Percentiles rank a stretch among this genome's conserved stretches.
phyloP scores from a whole-genome alignment of 1,140 invertebrate species.

The Orchestia grillus region DNA sequence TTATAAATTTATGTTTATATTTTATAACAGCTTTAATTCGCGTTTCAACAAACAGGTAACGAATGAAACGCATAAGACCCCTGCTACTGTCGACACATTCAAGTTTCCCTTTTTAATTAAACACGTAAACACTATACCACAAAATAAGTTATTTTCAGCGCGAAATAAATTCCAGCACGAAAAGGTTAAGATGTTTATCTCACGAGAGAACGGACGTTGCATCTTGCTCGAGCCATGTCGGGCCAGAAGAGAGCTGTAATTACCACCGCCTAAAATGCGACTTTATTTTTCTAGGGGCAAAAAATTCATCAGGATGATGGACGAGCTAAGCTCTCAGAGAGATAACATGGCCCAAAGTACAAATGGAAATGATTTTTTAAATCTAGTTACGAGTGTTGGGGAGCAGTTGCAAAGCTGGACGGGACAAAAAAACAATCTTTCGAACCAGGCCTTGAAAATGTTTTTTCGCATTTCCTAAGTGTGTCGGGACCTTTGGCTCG shows the following conservation, averaged over 20 bases:
- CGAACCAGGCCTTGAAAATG: not conserved
- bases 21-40: too few relatives aligned
- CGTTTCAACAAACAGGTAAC: too few relatives aligned
- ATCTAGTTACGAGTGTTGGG: not conserved
- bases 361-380: not conserved
- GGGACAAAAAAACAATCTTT: not conserved
- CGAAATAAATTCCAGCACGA: too few relatives aligned
- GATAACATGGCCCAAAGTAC: not conserved
- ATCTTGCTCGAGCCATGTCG: not conserved
- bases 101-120: too few relatives aligned
- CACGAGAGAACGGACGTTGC: not conserved
- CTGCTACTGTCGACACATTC: too few relatives aligned
- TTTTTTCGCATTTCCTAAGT: not conserved
- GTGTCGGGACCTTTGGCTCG: not conserved
- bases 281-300: not conserved
- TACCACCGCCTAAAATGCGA: not conserved
- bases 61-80: too few relatives aligned
- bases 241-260: not conserved
- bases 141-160: too few relatives aligned
- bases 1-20: too few relatives aligned
- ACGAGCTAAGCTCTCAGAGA: not conserved
- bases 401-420: not conserved
- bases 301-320: conserved; percentile 29
- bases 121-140: too few relatives aligned
- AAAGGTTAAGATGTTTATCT: not conserved